Conservation (phyloP, 2,888 invertebrate species). For the Xylota segnis region DNA sequence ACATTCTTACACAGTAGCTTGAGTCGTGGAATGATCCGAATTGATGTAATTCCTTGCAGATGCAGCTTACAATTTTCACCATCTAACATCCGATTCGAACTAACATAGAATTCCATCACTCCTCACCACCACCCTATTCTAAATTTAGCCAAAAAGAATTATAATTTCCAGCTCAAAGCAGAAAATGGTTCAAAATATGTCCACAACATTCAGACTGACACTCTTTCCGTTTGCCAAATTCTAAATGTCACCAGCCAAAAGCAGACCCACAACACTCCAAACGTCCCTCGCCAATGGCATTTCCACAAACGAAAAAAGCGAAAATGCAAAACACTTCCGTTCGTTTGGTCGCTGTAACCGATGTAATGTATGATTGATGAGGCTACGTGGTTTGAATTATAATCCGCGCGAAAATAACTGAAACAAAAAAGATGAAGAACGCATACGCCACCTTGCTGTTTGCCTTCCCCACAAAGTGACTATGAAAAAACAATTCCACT, state of each 20-base stretch:
- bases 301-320: constrained; percentile 8
- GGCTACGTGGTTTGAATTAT: constrained; percentile 40
- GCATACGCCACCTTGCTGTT: constrained; percentile 21
- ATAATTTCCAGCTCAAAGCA: background rate
- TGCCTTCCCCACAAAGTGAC: background rate
- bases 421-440: background rate
- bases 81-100: too few species aligned
- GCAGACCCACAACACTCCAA: background rate
- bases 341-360: constrained; percentile 23
- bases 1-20: too few species aligned
- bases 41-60: too few species aligned
- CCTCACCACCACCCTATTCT: too few species aligned
- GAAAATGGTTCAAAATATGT: background rate
- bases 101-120: too few species aligned
- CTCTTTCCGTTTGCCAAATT: constrained; percentile 55
- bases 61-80: too few species aligned
- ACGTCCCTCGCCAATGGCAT: constrained; percentile 12
- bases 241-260: constrained; percentile 10
- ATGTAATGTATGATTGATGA: constrained; percentile 46
- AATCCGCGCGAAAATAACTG: constrained; percentile 20
- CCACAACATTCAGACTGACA: constrained; percentile 15
- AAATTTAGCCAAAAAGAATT: background rate
- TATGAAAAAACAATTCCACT: background rate
- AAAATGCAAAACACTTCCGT: constrained; percentile 49
- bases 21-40: too few species aligned